A percentile compares a stretch with the other conserved stretches of the same genome.
Conservation (phyloP, 2,797 vertebrate genomes). For the Xenops minutus region DNA sequence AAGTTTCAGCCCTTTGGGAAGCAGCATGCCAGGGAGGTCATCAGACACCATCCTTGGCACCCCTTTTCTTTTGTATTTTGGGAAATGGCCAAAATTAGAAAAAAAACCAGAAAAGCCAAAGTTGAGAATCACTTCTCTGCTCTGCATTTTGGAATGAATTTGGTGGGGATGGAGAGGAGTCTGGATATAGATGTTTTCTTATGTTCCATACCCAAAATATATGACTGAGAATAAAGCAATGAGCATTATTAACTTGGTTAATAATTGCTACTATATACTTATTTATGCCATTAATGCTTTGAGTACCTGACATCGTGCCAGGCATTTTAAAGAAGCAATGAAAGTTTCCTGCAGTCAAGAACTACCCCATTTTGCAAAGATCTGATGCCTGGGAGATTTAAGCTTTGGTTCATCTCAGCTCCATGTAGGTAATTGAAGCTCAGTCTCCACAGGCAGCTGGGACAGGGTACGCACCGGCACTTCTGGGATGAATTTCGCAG, state of each 20-base stretch:
- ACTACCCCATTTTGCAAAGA: neutral
- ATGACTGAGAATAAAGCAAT: neutral
- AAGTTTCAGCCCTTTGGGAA: neutral
- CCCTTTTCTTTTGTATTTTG: neutral
- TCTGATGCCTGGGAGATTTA: neutral
- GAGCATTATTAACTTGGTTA: neutral
- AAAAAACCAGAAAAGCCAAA: neutral
- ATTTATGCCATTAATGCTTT: neutral
- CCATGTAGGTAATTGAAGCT: neutral
- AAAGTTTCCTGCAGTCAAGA: neutral
- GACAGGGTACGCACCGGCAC: neutral
- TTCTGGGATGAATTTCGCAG: neutral
- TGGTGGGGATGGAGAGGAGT: neutral
- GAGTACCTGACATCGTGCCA: neutral
- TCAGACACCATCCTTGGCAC: neutral
- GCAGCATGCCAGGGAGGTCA: neutral
- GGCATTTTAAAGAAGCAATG: neutral
- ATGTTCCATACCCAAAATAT: neutral
- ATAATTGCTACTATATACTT: neutral
- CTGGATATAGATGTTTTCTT: neutral
- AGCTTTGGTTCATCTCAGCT: neutral
- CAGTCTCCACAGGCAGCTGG: neutral
- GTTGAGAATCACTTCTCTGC: neutral
- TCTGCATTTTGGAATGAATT: neutral
- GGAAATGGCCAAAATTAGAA: neutral